Base-by-base conservation (phyloP, 1,140 invertebrate genomes). In the Brachionus asplanchnoidis region DNA sequence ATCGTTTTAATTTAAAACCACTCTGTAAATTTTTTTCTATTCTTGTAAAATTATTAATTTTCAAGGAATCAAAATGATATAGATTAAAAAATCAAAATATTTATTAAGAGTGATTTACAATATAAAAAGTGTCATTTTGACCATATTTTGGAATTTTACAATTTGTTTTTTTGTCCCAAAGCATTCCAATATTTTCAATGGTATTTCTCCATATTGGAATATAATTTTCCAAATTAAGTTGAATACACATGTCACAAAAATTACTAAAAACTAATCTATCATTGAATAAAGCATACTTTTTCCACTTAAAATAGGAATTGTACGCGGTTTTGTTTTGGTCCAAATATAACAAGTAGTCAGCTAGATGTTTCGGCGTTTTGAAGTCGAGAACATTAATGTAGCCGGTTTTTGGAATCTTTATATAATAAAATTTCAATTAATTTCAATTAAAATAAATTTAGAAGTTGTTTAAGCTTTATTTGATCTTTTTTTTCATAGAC, bases 331-430 rank as follows among this genome's bases (percentile, higher is more conserved):
- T 53, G 44, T 80, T 70, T 6, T n/a, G 8, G n/a, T 68, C 86
- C 8, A 86, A 50, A 60, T 86, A 85, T 11, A 66, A 9, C 11
- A 86, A 50, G 44, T 85, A 77, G 14, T 85, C 84, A 7, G 86
- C 86, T 26, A 87, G 56, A 9, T 85, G 79, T 75, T 82, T 84
- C 14, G 84, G 65, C 3, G 65, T 65, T 14, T 17, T 8, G 53
- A 78, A 87, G 53, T 87, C 85, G 1, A 65, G 46, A 1, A 85
- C 84, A 82, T 85, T 82, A 28, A 86, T 83, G 14, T 6, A 83
- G 2, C 36, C 80, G 14, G 80, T 20, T 40, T 80, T 80, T 32
- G 78, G 78, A 9, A 56, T 50, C 78, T 80, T 60, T 20, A 14
- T 2, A 78, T 14, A 50, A 50, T n/a, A 78, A 26, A 32, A 7